Evolutionary conservation across 1,140 invertebrate species (phyloP).

Genomic region (Caenorhabditis briggsae): DNA sequence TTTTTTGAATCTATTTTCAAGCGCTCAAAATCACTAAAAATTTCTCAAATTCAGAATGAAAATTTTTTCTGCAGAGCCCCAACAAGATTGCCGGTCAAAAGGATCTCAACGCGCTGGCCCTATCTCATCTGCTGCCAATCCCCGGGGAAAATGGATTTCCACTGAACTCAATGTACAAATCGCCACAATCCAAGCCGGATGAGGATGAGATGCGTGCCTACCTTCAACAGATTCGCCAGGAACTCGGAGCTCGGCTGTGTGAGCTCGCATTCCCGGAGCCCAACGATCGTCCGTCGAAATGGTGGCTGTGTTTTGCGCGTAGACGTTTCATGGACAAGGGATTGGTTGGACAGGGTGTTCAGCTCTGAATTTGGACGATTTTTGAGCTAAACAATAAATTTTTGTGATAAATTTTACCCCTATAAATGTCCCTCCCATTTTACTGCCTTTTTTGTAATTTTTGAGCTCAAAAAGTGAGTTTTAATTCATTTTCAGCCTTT

Average conservation of each 20-base stretch:
- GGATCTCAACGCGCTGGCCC: constrained; percentile 95
- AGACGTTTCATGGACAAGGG: constrained; percentile 99
- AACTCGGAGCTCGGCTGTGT: constrained; percentile 89
- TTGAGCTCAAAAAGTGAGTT: too few species aligned
- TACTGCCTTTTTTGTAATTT: too few species aligned
- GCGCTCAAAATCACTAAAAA: too few species aligned
- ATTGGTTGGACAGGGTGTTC: constrained; percentile 82
- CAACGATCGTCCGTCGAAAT: constrained; percentile 95
- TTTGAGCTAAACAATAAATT: background rate
- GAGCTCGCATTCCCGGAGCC: constrained; percentile 91
- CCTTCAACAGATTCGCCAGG: constrained; percentile 92
- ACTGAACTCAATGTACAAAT: constrained; percentile 93
- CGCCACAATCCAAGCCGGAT: constrained; percentile 57
- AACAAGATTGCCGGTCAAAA: constrained; percentile 88
- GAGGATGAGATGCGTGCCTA: constrained; percentile 90
- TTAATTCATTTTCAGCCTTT: too few species aligned
- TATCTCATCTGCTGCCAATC: constrained; percentile 91
- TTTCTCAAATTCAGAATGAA: constrained; percentile 34
- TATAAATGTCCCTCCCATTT: too few species aligned
- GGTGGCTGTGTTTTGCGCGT: constrained; percentile 99
- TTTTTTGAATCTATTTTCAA: too few species aligned
- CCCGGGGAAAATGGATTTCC: constrained; percentile 96
- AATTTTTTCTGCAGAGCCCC: constrained; percentile 67
- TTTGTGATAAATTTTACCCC: background rate
- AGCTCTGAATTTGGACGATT: constrained; percentile 43